Conservation (phyloP, 2,888 invertebrate genomes). For the Euproctis similis region DNA sequence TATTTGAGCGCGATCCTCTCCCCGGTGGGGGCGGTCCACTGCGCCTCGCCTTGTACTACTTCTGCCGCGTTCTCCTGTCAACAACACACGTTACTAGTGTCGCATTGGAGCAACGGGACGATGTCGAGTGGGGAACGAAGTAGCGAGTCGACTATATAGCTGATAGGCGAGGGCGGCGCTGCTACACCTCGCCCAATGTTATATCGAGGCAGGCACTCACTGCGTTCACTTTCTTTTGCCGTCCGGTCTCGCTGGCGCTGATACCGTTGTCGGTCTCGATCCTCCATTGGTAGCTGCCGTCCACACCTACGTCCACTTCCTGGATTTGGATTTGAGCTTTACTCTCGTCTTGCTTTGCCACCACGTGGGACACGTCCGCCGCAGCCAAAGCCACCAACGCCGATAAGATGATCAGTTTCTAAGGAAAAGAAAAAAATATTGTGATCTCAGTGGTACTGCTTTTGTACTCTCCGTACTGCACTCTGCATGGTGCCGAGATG, state of each 20-base stretch:
- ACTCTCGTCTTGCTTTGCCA: slow-evolving; percentile 5
- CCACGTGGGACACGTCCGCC: slow-evolving; percentile 57
- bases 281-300: slow-evolving; percentile 67
- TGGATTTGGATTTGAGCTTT: slow-evolving; percentile 42
- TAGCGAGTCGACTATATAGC: too few relatives aligned
- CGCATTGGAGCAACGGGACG: too few relatives aligned
- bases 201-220: too few relatives aligned
- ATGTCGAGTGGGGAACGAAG: too few relatives aligned
- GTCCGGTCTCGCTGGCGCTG: slow-evolving; percentile 66
- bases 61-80: slow-evolving; percentile 13
- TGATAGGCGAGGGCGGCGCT: too few relatives aligned
- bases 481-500: too few relatives aligned
- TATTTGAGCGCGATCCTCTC: slow-evolving; percentile 54
- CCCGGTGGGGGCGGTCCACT: slow-evolving; percentile 59
- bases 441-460: too few relatives aligned
- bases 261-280: slow-evolving; percentile 79
- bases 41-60: slow-evolving; percentile 33
- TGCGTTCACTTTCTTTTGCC: slow-evolving; percentile 51
- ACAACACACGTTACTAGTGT: too few relatives aligned
- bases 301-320: slow-evolving; percentile 50
- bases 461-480: too few relatives aligned
- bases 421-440: background rate
- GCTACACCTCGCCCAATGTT: too few relatives aligned
- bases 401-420: slow-evolving; percentile 38
- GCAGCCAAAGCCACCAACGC: slow-evolving; percentile 28